Evolutionary conservation across 2,113 vertebrate genomes (phyloP).

Genomic region (Perca schrenkii): DNA sequence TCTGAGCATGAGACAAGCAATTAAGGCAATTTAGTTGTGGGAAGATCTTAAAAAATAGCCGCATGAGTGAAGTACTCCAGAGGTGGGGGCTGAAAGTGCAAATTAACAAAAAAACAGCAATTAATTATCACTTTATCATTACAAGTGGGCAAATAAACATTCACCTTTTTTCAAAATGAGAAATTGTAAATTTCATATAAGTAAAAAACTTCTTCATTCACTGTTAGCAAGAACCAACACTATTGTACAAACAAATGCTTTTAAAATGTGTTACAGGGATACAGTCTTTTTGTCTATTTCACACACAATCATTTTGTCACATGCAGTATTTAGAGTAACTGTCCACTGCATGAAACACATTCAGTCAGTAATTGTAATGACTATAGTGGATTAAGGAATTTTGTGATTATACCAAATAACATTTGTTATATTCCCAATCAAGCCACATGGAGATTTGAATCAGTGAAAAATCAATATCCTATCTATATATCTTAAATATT

Average conservation of each 20-base stretch:
- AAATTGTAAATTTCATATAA: background rate
- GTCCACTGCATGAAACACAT: background rate
- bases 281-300: background rate
- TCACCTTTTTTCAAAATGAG: background rate
- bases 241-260: background rate
- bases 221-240: background rate
- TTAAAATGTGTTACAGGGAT: background rate
- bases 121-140: background rate
- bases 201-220: background rate
- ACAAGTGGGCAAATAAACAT: background rate
- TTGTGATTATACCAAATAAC: background rate
- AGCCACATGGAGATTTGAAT: background rate
- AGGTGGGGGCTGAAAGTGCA: background rate
- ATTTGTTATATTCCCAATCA: background rate
- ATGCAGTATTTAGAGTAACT: background rate
- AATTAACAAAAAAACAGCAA: background rate
- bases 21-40: conserved; percentile 39
- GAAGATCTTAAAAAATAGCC: conserved; percentile 2
- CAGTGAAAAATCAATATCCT: background rate
- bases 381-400: too few relatives aligned
- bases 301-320: background rate
- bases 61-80: background rate
- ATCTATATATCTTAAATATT: too few relatives aligned
- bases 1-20: conserved; percentile 12
- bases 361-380: background rate